These are phyloP conservation scores for Drosophila nasuta DNA, from an alignment of 1,140 invertebrate genomes.

Conservation along the genomic window DNA sequence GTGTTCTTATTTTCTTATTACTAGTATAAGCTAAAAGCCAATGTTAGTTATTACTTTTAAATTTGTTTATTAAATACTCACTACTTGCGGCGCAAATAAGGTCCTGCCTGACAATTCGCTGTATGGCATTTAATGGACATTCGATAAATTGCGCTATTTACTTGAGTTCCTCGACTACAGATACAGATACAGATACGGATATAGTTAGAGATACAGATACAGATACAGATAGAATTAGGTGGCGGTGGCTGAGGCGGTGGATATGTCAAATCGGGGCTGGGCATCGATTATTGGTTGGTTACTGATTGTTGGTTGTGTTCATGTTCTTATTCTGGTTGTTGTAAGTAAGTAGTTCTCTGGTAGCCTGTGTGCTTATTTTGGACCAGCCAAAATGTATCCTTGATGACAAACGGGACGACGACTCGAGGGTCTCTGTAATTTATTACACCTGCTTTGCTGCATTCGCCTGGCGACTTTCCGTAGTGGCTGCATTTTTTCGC, in stretches of 20 bases:
- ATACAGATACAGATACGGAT: slow-evolving; percentile 1
- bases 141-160: slow-evolving; percentile 46
- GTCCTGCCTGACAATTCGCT: slow-evolving; percentile 71
- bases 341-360: slow-evolving; percentile 35
- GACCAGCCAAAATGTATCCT: slow-evolving; percentile 80
- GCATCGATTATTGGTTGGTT: slow-evolving; percentile 42
- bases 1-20: slow-evolving; percentile 47
- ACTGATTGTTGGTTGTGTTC: neutral
- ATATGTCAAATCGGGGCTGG: slow-evolving; percentile 57
- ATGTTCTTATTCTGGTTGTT: neutral
- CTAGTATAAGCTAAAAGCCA: slow-evolving; percentile 69
- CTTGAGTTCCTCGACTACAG: slow-evolving; percentile 37
- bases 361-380: slow-evolving; percentile 63
- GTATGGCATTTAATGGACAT: slow-evolving; percentile 68
- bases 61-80: slow-evolving; percentile 61
- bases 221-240: slow-evolving; percentile 36
- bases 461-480: slow-evolving; percentile 40
- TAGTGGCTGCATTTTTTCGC: slow-evolving; percentile 50
- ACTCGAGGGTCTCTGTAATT: slow-evolving; percentile 5
- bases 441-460: slow-evolving; percentile 74
- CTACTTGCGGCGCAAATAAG: slow-evolving; percentile 74
- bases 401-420: slow-evolving; percentile 11
- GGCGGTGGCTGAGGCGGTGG: slow-evolving; percentile 65
- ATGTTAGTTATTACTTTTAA: slow-evolving; percentile 47
- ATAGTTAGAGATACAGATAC: neutral